Evolutionary conservation across 2,797 vertebrate species (phyloP).

Genomic region (Bucorvus abyssinicus): DNA sequence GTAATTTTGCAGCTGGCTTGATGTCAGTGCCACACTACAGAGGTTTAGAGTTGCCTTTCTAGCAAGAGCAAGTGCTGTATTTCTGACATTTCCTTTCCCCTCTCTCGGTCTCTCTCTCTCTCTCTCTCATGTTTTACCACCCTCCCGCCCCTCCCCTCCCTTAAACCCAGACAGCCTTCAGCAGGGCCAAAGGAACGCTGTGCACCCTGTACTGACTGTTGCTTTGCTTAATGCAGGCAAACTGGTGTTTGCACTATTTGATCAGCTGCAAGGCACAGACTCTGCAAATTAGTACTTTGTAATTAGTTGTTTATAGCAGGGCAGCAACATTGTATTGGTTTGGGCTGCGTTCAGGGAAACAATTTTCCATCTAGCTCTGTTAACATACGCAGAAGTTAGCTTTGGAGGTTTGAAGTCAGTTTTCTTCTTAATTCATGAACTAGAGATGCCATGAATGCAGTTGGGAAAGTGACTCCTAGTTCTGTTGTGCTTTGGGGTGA

Average conservation of each 20-base stretch:
- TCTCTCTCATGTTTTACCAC: too few relatives aligned
- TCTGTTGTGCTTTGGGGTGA: neutral
- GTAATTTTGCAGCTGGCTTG: neutral
- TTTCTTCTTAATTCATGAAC: neutral
- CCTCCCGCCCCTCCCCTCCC: neutral
- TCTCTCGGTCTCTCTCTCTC: neutral
- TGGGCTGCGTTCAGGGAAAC: neutral
- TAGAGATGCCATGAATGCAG: neutral
- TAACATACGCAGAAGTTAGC: neutral
- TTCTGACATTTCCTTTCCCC: neutral
- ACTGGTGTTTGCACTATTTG: neutral
- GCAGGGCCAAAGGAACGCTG: neutral
- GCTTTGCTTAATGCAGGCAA: neutral
- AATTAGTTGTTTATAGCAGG: neutral
- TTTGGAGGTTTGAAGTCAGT: neutral
- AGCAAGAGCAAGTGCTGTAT: neutral
- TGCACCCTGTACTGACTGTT: neutral
- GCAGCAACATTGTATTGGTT: neutral
- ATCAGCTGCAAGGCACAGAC: neutral
- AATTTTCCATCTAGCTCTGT: neutral
- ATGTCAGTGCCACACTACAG: neutral
- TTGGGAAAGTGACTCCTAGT: neutral
- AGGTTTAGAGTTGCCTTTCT: neutral
- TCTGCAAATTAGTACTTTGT: neutral
- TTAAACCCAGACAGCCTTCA: neutral